Evolutionary conservation across 1,140 invertebrate genomes (phyloP).

Genomic region (Tetranychus cinnabarinus): DNA sequence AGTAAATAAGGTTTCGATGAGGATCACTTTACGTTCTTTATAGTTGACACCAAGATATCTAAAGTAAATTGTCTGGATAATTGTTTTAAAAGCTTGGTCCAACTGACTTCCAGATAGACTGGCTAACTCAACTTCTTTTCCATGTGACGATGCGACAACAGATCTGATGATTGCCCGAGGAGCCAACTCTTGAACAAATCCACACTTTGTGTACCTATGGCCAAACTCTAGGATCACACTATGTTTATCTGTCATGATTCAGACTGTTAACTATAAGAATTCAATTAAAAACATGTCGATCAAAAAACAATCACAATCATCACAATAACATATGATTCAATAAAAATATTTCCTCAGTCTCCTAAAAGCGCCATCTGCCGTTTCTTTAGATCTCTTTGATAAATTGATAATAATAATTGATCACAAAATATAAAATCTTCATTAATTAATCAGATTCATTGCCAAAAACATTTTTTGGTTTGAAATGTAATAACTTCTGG

Average conservation of each 20-base stretch:
- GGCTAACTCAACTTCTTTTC: slow-evolving; percentile 30
- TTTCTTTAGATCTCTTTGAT: too few relatives aligned
- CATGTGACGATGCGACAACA: slow-evolving; percentile 24
- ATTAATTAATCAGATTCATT: too few relatives aligned
- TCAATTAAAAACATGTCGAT: too few relatives aligned
- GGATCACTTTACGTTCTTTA: slow-evolving; percentile 66
- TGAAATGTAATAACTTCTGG: too few relatives aligned
- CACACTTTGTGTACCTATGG: slow-evolving; percentile 80
- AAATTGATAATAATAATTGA: too few relatives aligned
- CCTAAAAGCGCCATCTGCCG: too few relatives aligned
- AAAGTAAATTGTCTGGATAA: slow-evolving; percentile 66
- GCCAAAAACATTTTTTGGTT: too few relatives aligned
- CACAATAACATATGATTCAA: too few relatives aligned
- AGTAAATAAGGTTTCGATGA: slow-evolving; percentile 65
- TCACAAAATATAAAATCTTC: too few relatives aligned
- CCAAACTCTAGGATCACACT: slow-evolving; percentile 75
- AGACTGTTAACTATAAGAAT: background rate
- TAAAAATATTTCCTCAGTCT: too few relatives aligned
- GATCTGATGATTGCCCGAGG: slow-evolving; percentile 66
- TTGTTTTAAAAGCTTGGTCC: slow-evolving; percentile 61
- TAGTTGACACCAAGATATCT: slow-evolving; percentile 71
- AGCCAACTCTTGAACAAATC: slow-evolving; percentile 61
- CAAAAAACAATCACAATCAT: too few relatives aligned
- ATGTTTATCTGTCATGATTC: slow-evolving; percentile 38
- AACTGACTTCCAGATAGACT: slow-evolving; percentile 46